Base-by-base conservation (phyloP, 2,113 vertebrate genomes). In the Geococcyx californianus region DNA sequence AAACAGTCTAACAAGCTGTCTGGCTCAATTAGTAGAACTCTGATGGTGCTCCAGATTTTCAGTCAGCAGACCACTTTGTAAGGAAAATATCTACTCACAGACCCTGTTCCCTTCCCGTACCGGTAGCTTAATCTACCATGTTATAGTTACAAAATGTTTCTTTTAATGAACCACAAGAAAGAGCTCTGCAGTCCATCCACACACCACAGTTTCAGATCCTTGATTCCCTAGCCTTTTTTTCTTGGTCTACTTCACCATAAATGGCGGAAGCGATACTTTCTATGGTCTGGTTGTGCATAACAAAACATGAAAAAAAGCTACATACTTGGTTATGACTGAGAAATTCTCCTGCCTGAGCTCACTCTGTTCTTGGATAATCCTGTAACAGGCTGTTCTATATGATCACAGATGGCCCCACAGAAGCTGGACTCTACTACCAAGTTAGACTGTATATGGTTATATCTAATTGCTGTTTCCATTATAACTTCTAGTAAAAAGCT, bases 1-100 rank as follows among this genome's bases (percentile, higher is more conserved):
- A 95, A 89, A 93, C 95, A 92, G 94, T 94, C 94, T 97, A 93
- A 93, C 80, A 95, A 93, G 80, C 91, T 96, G 93, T 94, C 94
- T 97, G 96, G 91, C 89, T 95, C 94, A 91, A 95, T 95, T 93
- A 95, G 91, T 73, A 90, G 87, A 94, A 95, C 91, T 87, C 95
- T 89, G 91, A 89, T 91, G 78, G 70, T 79, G 87, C 84, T 96
- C 95, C 95, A 97, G 94, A 45, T 85, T 97, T 96, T 66, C 67
- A 89, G 78, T 93, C 84, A 93, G 93, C 78, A 97, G 81, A 97
- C 54, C 89, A 96, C 89, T 93, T 87, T 89, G 67, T 92, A 92
- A 94, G 68, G 73, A 96, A 93, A 94, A 84, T 84, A 96, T 60
- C 80, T 87, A 28, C 89, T 95, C 4, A 2, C 62, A 93, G 89